phyloP scores from a whole-genome alignment of 2,888 invertebrate species.

The Caenorhabditis drosophilae region DNA sequence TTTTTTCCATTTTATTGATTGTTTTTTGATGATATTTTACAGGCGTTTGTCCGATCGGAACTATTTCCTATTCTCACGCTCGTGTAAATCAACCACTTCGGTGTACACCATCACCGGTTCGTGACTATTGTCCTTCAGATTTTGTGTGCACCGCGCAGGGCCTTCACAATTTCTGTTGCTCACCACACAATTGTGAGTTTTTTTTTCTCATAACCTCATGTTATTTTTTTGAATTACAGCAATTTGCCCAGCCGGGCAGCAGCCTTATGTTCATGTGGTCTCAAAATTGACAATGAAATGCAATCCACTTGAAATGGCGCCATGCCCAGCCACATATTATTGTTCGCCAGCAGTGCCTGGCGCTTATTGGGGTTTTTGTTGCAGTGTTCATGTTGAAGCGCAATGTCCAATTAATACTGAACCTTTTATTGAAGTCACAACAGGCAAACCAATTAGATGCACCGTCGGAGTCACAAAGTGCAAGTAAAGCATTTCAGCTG shows the following conservation, averaged over 20 bases:
- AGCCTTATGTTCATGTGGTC: conserved; percentile 38
- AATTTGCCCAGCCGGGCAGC: conserved; percentile 44
- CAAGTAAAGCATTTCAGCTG: conserved; percentile 16
- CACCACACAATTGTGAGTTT: conserved; percentile 36
- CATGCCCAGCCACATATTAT: conserved; percentile 40
- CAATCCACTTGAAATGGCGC: conserved; percentile 38
- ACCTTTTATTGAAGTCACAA: conserved; percentile 28
- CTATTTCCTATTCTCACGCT: conserved; percentile 33
- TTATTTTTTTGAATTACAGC: conserved; percentile 26
- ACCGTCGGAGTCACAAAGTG: conserved; percentile 49
- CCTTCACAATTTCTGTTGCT: conserved; percentile 40
- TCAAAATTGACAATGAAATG: conserved; percentile 47
- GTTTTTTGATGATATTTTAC: neutral
- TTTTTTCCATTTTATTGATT: neutral
- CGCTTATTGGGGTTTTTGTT: conserved; percentile 50
- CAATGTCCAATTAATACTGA: conserved; percentile 33
- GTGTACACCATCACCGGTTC: conserved; percentile 33
- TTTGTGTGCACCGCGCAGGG: conserved; percentile 44
- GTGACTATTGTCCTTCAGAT: conserved; percentile 41
- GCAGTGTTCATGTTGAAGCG: conserved; percentile 42
- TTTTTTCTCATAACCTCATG: neutral
- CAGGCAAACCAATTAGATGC: conserved; percentile 36
- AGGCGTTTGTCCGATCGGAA: conserved; percentile 48
- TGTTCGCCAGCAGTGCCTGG: conserved; percentile 49
- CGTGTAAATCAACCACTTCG: conserved; percentile 29